Conservation (phyloP, 2,888 invertebrate genomes). For the Cremastobaeus sp. region DNA sequence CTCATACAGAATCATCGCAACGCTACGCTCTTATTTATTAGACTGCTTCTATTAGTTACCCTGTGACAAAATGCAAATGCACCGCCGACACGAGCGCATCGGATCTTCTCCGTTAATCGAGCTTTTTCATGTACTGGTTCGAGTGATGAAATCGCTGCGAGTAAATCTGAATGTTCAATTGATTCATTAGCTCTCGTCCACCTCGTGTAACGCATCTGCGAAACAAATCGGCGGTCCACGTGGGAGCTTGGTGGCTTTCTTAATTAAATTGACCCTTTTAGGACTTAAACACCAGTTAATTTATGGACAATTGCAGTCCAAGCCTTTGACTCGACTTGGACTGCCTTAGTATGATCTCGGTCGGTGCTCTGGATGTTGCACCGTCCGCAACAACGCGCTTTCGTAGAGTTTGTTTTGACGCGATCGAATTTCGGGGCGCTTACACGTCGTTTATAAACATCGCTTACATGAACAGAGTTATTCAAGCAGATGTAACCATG, state of each 20-base stretch:
- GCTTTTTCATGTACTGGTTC: no score
- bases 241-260: constrained; percentile 63
- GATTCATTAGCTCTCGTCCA: not conserved
- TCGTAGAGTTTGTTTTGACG: constrained; percentile 9
- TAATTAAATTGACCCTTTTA: constrained; percentile 68
- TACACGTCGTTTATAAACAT: constrained; percentile 13
- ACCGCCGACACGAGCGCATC: no score
- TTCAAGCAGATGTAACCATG: constrained; percentile 58
- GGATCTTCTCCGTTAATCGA: no score
- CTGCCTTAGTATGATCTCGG: constrained; percentile 61
- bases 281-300: constrained; percentile 64
- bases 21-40: no score
- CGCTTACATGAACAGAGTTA: constrained; percentile 37
- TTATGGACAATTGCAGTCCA: constrained; percentile 49
- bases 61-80: no score
- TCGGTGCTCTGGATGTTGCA: constrained; percentile 33
- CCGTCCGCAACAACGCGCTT: constrained; percentile 21
- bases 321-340: constrained; percentile 39
- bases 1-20: not conserved
- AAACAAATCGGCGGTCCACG: constrained; percentile 40
- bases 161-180: constrained; percentile 24
- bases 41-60: no score
- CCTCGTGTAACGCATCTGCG: not conserved
- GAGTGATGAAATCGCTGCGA: no score
- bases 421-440: constrained; percentile 31